Conservation (phyloP, 1,140 invertebrate genomes). For the Achroia grisella region DNA sequence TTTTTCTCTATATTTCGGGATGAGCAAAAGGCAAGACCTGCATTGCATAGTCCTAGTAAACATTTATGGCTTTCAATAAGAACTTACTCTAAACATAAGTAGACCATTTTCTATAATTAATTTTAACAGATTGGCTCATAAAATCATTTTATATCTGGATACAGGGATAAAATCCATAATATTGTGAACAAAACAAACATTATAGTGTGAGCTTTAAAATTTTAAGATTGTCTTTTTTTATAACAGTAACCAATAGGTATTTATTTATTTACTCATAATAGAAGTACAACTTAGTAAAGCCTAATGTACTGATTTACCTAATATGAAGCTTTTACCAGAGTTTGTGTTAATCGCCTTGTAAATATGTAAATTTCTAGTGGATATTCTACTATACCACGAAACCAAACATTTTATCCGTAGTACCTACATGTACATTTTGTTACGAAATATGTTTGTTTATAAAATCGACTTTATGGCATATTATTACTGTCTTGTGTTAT, state of each 20-base stretch:
- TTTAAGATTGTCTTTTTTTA: constrained; percentile 2
- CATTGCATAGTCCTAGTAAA: too few species aligned
- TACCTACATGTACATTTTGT: constrained; percentile 59
- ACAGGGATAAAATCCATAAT: too few species aligned
- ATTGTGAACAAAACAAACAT: too few species aligned
- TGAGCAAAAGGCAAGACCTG: too few species aligned
- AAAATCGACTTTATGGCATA: constrained; percentile 37
- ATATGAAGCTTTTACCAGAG: constrained; percentile 56
- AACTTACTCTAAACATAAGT: too few species aligned
- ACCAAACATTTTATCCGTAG: constrained; percentile 69
- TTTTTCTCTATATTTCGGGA: too few species aligned
- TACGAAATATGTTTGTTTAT: constrained; percentile 56
- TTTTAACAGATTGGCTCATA: too few species aligned
- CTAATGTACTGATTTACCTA: constrained; percentile 11
- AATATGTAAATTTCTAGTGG: constrained; percentile 69
- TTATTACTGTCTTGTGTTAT: constrained; percentile 56
- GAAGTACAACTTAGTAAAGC: constrained; percentile 17
- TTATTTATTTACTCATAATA: constrained; percentile 54
- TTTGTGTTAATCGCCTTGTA: constrained; percentile 58
- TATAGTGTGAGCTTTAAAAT: constrained; percentile 20
- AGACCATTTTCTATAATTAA: too few species aligned
- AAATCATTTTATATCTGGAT: too few species aligned
- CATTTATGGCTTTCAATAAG: too few species aligned
- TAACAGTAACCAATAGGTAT: constrained; percentile 25
- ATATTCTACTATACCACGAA: constrained; percentile 64